Evolutionary conservation across 2,113 vertebrate species (phyloP).

Genomic region (Toxotes chatareus): DNA sequence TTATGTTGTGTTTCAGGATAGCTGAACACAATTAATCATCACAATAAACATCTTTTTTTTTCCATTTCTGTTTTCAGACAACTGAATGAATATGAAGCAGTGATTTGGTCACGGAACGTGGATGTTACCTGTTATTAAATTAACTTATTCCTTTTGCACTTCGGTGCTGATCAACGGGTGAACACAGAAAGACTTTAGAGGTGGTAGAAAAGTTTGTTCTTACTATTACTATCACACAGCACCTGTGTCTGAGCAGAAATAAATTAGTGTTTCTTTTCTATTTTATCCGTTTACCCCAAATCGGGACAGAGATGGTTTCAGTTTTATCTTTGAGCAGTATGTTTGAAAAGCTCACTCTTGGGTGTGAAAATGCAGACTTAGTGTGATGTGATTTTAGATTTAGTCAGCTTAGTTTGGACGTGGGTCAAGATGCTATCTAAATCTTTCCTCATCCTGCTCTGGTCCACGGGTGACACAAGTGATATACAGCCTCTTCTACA

Average conservation of each 20-base stretch:
- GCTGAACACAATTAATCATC: not conserved
- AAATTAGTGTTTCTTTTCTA: conserved; percentile 4
- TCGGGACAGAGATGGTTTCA: not conserved
- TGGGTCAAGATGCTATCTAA: conserved; percentile 1
- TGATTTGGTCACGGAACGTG: not conserved
- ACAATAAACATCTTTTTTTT: not conserved
- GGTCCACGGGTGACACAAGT: not conserved
- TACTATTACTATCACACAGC: not conserved
- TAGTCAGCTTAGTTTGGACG: not conserved
- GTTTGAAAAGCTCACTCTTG: not conserved
- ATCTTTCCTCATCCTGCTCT: not conserved
- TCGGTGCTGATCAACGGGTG: not conserved
- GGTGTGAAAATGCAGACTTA: conserved; percentile 5
- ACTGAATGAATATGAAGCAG: not conserved
- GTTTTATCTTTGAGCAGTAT: not conserved
- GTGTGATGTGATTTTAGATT: conserved; percentile 7
- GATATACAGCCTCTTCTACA: not conserved
- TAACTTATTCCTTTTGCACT: not conserved
- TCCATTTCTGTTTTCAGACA: not conserved
- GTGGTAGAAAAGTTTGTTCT: not conserved
- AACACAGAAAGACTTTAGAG: not conserved
- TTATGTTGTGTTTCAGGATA: not conserved
- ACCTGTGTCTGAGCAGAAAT: not conserved
- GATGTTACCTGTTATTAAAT: not conserved
- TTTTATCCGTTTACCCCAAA: not conserved